A percentile compares a stretch with the other conserved stretches of the same genome.
These are phyloP conservation scores for Notarius lentiginosus DNA, from an alignment of 2,113 vertebrate species.

Conservation along the genomic window DNA sequence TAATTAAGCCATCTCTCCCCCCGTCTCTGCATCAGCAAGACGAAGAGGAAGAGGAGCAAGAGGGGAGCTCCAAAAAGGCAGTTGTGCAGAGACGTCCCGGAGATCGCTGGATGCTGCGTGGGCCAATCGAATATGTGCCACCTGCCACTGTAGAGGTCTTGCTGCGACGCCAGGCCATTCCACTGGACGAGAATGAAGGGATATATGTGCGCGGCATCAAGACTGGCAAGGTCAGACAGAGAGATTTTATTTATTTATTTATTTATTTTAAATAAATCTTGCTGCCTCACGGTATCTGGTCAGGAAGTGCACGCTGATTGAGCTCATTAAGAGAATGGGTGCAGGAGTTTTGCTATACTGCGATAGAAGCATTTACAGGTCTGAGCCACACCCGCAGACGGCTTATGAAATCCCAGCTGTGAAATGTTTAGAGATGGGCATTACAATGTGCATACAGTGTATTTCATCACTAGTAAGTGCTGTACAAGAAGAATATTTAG, in stretches of 20 bases:
- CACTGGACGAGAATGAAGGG: conserved; percentile 86
- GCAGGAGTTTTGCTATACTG: not conserved
- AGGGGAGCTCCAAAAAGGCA: conserved; percentile 46
- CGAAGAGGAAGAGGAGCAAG: conserved; percentile 37
- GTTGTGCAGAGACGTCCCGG: conserved; percentile 72
- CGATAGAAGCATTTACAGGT: not conserved
- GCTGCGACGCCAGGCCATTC: conserved; percentile 75
- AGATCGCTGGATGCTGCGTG: conserved; percentile 86
- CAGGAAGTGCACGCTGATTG: not conserved
- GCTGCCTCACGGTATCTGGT: not conserved
- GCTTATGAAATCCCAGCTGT: not conserved
- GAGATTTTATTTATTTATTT: no score
- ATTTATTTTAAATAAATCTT: no score
- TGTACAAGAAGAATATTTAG: not conserved
- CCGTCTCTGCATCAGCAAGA: conserved; percentile 58
- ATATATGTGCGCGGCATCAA: conserved; percentile 88
- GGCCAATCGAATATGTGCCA: conserved; percentile 86
- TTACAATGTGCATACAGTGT: not conserved
- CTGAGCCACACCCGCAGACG: not conserved
- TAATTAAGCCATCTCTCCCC: conserved; percentile 35
- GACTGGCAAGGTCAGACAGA: conserved; percentile 77
- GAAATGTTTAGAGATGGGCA: not conserved
- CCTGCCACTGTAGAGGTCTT: conserved; percentile 79
- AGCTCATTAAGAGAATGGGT: not conserved
- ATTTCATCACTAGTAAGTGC: not conserved